phyloP scores from a whole-genome alignment of 2,113 vertebrate species.

The Ophthalmolycus amberensis region DNA sequence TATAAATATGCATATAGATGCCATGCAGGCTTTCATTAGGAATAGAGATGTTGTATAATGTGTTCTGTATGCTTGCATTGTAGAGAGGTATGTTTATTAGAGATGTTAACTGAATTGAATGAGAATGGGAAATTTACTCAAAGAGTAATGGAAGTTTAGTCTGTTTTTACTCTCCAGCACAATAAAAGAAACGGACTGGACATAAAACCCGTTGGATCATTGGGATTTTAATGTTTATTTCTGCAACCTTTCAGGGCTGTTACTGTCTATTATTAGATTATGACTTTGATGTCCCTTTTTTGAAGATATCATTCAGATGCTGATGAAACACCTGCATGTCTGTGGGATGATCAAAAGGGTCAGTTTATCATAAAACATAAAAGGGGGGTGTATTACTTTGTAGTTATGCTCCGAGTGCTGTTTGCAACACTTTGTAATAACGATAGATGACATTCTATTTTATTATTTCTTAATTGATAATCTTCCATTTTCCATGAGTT shows the following conservation, averaged over 20 bases:
- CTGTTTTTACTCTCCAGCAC: constrained; percentile 1
- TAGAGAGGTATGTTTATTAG: neutral
- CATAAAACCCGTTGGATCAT: neutral
- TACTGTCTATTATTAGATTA: constrained; percentile 30
- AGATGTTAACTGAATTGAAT: neutral
- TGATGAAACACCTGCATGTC: constrained; percentile 56
- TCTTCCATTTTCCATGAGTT: neutral
- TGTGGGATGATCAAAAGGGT: constrained; percentile 57
- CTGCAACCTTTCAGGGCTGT: constrained; percentile 40
- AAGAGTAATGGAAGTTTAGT: neutral
- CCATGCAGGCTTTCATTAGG: neutral
- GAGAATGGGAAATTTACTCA: neutral
- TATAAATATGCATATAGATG: neutral
- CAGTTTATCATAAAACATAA: constrained; percentile 34
- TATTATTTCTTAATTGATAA: neutral
- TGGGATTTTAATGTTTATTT: constrained; percentile 28
- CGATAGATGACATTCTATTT: neutral
- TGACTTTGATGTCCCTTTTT: constrained; percentile 55
- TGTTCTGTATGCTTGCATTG: neutral
- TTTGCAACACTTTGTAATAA: constrained; percentile 15
- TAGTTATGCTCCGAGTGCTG: neutral
- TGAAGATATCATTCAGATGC: constrained; percentile 51
- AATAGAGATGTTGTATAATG: neutral
- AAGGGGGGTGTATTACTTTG: constrained; percentile 26
- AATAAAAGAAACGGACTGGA: constrained; percentile 15